Base-by-base conservation (phyloP, 1,140 invertebrate species). In the Caerostris darwini region DNA sequence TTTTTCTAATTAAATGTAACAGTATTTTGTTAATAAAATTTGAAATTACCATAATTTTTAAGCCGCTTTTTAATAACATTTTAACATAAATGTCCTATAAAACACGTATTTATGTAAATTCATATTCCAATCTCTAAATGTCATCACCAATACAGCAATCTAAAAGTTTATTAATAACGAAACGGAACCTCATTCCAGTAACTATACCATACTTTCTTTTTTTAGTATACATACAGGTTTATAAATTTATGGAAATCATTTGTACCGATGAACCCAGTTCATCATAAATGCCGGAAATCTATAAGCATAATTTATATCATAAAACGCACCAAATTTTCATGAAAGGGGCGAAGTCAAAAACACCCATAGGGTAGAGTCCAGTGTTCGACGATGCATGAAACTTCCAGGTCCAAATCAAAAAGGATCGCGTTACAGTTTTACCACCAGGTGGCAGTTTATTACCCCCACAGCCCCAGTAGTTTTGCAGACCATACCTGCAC, bases 401-500 rank as follows among this genome's bases (percentile, higher is more conserved):
- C 83, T 19, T 50, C 56, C 7, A n/a, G 19, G 83, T 58, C 82
- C 56, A 59, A 58, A 56, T 85, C 57, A 77, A 77, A 77, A 53
- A 50, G 71, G 83, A n/a, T 19, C 64, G 58, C 61, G 67, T 90
- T 67, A 77, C 88, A 77, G 14, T 12, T 83, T 53, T 57, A 14
- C 54, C 90, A 91, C 90, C 90, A 91, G 90, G 90, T 91, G 90
- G 90, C 90, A 82, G 71, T 91, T 91, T 91, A 91, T 91, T 91
- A 91, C 34, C 57, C 77, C 77, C 57, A 61, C 71, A 71, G 53
- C 12, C 34, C 56, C 50, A 71, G 67, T 7, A 77, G 56, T 77
- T 90, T 90, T 61, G 59, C 71, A 82, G 57, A 17, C 56, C 71
- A 19, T n/a, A 17, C 90, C 54, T 59, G 53, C 90, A 81, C 50